These are phyloP conservation scores for Homarus gammarus DNA, from an alignment of 2,888 invertebrate genomes.

Conservation along the genomic window DNA sequence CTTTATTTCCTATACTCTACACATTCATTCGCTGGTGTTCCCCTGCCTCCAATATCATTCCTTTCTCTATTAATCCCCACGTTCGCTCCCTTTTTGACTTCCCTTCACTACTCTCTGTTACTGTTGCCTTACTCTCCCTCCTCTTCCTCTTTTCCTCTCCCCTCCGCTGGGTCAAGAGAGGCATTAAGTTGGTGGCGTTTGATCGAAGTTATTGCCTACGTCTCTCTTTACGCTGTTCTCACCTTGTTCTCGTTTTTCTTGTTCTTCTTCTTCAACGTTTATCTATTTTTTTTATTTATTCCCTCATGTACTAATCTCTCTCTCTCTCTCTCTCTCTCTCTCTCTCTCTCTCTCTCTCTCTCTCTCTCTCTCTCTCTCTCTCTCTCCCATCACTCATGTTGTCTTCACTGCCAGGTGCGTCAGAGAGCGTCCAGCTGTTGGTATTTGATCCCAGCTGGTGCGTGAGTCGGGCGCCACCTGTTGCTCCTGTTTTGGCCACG, in stretches of 20 bases:
- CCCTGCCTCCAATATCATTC: too few relatives aligned
- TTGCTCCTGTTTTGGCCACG: neutral
- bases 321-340: conserved; percentile 4
- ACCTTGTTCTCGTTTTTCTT: neutral
- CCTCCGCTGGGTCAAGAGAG: too few relatives aligned
- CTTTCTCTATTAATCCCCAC: too few relatives aligned
- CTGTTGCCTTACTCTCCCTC: neutral
- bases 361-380: conserved; percentile 19
- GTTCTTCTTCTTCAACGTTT: neutral
- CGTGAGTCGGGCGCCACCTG: conserved; percentile 27
- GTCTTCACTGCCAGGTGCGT: conserved; percentile 15
- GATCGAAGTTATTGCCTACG: too few relatives aligned
- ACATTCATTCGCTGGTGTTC: too few relatives aligned
- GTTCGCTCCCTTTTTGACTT: too few relatives aligned
- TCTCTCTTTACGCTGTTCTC: neutral
- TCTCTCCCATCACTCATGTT: neutral
- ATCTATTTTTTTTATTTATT: too few relatives aligned
- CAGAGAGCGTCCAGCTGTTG: conserved; percentile 34
- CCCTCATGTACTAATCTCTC: neutral
- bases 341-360: conserved; percentile 2
- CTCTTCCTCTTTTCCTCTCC: neutral
- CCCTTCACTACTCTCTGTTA: neutral
- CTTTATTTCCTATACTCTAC: neutral
- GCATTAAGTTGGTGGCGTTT: too few relatives aligned
- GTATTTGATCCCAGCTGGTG: conserved; percentile 43